Base-by-base conservation (phyloP, 2,113 vertebrate species). In the Apeltes quadracus region DNA sequence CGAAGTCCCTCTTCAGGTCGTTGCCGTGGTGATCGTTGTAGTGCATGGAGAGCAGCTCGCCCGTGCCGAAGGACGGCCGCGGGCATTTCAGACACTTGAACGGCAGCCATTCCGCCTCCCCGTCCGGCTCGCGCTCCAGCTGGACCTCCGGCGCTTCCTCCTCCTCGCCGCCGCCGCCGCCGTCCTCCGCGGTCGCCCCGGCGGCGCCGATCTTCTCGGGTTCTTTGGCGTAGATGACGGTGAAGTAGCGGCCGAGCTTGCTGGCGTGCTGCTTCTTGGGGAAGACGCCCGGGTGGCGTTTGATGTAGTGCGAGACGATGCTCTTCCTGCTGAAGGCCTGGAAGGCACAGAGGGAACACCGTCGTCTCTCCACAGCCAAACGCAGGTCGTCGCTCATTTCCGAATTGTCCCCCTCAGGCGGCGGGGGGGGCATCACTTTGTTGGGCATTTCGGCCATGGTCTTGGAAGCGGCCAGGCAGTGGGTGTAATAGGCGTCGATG, bases 241-340 rank as follows among this genome's bases (percentile, higher is more conserved):
- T 98, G 86, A 98, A 99, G 85, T 98, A 99, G 50, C 96, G 95
- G 16, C 96, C 96, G 1, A 99, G 91, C 73, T 99, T 99, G 94
- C 96, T 98, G 0, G 95, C 92, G 0, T 98, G 95, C 87, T 99
- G 96, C 90, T 96, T 98, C 90, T 99, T 98, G 4, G 98, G 98
- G 88, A 99, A 98, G 69, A 99, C 97, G 41, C 98, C 98, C 0
- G 98, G 98, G 78, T 99, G 98, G 32, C 97, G 96, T 88, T 99
- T 99, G 90, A 99, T 98, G 88, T 99, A 99, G 87, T 99, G 98
- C 12, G 98, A 98, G 77, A 99, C 96, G 0, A 99, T 98, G 69
- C 98, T 98, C 57, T 99, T 99, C 90, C 97, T 97, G 88, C 96
- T 99, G 80, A 97, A 98, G 0, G 98, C 97, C 86, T 98, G 98